A percentile compares a stretch with the other conserved stretches of the same genome.
Conservation (phyloP, 2,113 vertebrate genomes). For the Nyctibius bracteatus region DNA sequence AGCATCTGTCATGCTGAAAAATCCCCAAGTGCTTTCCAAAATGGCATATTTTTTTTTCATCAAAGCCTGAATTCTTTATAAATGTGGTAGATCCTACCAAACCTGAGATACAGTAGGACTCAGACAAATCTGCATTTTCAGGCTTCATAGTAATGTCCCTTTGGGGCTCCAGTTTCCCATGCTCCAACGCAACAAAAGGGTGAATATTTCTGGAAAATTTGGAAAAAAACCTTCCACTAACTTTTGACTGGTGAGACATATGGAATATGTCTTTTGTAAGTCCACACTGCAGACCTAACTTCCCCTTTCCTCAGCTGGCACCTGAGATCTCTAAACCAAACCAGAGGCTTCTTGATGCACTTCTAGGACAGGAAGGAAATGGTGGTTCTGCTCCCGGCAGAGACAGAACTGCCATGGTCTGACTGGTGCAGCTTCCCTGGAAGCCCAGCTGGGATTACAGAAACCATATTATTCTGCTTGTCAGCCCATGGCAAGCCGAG, state of each 20-base stretch:
- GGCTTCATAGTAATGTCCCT: background rate
- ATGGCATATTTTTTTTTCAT: background rate
- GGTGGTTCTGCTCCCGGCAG: background rate
- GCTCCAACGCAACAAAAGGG: background rate
- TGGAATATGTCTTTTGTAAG: background rate
- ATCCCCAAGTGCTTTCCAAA: conserved; percentile 14
- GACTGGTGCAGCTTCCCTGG: background rate
- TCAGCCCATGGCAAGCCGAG: background rate
- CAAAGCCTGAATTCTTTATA: background rate
- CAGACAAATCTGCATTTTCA: background rate
- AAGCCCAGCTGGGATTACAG: background rate
- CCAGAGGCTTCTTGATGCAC: accelerated
- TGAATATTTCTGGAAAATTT: background rate
- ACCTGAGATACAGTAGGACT: background rate
- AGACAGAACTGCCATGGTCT: background rate
- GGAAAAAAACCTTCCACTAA: background rate
- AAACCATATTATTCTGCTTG: background rate
- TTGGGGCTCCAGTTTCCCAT: background rate
- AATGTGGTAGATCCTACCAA: background rate
- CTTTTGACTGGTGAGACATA: background rate
- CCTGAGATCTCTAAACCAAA: background rate
- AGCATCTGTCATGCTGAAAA: conserved; percentile 41
- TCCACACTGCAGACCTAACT: background rate
- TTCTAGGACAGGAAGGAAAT: accelerated
- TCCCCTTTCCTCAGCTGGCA: background rate